These are phyloP conservation scores for Lasioglossum baleicum DNA, from an alignment of 1,140 invertebrate species.

Conservation along the genomic window DNA sequence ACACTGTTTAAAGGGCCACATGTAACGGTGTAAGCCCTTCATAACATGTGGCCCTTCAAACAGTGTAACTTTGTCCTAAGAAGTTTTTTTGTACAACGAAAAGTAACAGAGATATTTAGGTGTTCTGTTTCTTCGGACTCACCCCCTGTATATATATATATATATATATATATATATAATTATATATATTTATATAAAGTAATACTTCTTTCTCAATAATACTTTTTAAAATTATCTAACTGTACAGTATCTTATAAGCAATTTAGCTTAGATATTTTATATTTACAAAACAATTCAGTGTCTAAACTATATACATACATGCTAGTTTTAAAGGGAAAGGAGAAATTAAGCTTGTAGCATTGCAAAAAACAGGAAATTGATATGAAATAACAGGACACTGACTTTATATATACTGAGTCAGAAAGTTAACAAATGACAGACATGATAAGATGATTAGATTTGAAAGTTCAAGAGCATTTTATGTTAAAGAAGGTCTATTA, in stretches of 20 bases:
- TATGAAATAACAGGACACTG: slow-evolving; percentile 10
- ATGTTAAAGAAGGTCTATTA: background rate
- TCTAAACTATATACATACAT: slow-evolving; percentile 46
- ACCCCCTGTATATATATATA: slow-evolving; percentile 1
- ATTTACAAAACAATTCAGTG: slow-evolving; percentile 64
- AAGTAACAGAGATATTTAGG: too few relatives aligned
- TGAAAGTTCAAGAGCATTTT: background rate
- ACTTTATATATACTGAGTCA: slow-evolving; percentile 10
- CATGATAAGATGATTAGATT: background rate
- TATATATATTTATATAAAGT: too few relatives aligned
- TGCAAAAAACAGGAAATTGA: background rate
- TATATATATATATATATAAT: too few relatives aligned
- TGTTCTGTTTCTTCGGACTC: too few relatives aligned
- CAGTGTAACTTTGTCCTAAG: too few relatives aligned
- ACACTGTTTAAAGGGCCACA: too few relatives aligned
- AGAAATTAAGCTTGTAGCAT: slow-evolving; percentile 12
- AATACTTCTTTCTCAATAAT: slow-evolving; percentile 53
- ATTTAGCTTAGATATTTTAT: slow-evolving; percentile 45
- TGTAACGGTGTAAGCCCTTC: too few relatives aligned
- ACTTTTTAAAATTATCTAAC: slow-evolving; percentile 47
- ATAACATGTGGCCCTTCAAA: too few relatives aligned
- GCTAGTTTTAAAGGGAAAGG: slow-evolving; percentile 5
- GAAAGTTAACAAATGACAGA: background rate
- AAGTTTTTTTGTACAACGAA: too few relatives aligned
- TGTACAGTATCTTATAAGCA: slow-evolving; percentile 52